These are phyloP conservation scores for Cheilinus undulatus DNA, from an alignment of 2,113 vertebrate species.

Conservation along the genomic window DNA sequence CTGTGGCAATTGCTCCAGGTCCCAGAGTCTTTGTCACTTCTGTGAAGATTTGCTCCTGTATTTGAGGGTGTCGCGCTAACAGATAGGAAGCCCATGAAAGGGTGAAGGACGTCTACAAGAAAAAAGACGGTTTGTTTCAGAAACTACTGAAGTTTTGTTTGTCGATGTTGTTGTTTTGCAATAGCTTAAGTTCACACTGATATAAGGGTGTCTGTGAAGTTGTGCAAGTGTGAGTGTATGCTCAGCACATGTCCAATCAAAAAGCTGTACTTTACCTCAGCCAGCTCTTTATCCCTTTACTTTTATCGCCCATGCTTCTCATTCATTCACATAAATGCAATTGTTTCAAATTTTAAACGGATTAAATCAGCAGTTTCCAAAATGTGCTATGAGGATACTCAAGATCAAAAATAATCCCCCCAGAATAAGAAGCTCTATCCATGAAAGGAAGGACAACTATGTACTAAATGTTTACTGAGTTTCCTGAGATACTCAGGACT, in stretches of 20 bases:
- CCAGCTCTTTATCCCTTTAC: too few species aligned
- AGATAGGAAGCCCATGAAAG: conserved; percentile 91
- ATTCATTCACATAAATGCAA: too few species aligned
- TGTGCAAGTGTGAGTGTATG: conserved; percentile 46
- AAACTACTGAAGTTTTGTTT: conserved; percentile 11
- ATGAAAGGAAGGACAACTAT: too few species aligned
- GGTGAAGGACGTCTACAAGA: conserved; percentile 90
- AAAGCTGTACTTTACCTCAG: conserved; percentile 24
- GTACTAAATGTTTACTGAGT: too few species aligned
- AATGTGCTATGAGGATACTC: background rate
- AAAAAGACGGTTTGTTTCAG: background rate
- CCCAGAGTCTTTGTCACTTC: conserved; percentile 86
- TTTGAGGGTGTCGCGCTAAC: conserved; percentile 87
- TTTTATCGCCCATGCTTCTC: conserved; percentile 2
- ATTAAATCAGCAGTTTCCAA: background rate
- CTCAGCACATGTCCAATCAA: too few species aligned
- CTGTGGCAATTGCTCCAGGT: conserved; percentile 78
- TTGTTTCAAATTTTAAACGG: too few species aligned
- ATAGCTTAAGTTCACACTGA: conserved; percentile 14
- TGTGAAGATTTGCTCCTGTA: conserved; percentile 86
- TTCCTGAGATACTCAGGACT: too few species aligned
- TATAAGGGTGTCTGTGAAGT: conserved; percentile 42
- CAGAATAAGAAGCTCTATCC: too few species aligned
- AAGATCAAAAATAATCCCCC: background rate
- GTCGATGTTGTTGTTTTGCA: conserved; percentile 11